Evolutionary conservation across 2,113 vertebrate genomes (phyloP), one percentile per base, ranked within the genome.

Genomic region (Cephalopholis sonnerati): DNA sequence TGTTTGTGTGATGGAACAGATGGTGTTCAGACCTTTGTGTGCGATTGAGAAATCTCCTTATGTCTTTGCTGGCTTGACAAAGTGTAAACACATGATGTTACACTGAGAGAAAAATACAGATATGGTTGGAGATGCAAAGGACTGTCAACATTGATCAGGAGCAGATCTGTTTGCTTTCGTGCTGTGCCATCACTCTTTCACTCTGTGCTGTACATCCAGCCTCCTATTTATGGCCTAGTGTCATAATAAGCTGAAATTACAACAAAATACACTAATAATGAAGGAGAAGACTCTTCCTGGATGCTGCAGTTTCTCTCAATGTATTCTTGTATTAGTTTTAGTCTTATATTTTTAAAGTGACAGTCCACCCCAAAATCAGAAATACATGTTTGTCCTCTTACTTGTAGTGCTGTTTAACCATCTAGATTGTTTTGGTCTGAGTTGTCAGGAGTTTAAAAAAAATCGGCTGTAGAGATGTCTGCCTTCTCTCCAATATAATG

Each of bases 21-120:
- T 95, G 91, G 93, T 55, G 88, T 68, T 92, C 80, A 88, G 89
- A 89, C 91, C 82, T 93, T 87, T 79, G 81, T 92, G 84, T 92
- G 88, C 74, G 64, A 81, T 80, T 87, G 89, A 93, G 89, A 93
- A 91, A 90, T 87, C 88, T 92, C 90, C 90, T 65, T 93, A 87
- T 94, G 79, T 90, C 89, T 89, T 75, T 77, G 58, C 85, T 90
- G 89, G 90, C 86, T 90, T 83, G 81, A 89, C 78, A 82, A 82
- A 89, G 85, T 85, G 82, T 88, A 90, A 90, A 90, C 86, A 90
- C 82, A 82, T 48, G 27, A 82, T 84, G 91, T 86, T 84, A n/a
- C 72, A 65, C 48, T 71, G 82, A 91, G 83, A 84, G 85, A 74
- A 81, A 91, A 85, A 83, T 86, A 69, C 81, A 85, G 83, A 88